These are phyloP conservation scores for Phenganax subtilis DNA, from an alignment of 92 coral and sea anemone species.

Conservation along the genomic window DNA sequence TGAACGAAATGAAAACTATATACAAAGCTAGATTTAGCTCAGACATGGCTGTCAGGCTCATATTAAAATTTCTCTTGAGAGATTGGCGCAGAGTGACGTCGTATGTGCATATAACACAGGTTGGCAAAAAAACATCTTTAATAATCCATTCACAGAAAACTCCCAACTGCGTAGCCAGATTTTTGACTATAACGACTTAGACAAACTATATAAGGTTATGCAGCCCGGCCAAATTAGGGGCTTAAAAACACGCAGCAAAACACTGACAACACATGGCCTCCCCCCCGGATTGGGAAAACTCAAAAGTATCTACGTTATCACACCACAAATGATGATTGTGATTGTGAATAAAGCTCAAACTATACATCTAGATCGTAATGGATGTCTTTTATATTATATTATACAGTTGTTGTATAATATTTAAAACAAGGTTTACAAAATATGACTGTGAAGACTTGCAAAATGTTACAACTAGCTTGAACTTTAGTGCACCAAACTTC, in stretches of 20 bases:
- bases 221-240: not conserved
- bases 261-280: constrained; percentile 2
- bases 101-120: not conserved
- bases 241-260: not conserved
- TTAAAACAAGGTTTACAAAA: no score
- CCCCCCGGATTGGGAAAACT: not conserved
- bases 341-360: no score
- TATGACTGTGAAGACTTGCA: no score
- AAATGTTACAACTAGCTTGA: no score
- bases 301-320: not conserved
- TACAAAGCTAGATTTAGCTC: not conserved
- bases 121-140: constrained; percentile 12
- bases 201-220: constrained; percentile 1
- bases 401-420: no score
- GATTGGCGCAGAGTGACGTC: not conserved
- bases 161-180: constrained; percentile 1
- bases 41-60: not conserved
- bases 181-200: constrained; percentile 5
- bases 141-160: not conserved
- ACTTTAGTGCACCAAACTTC: no score
- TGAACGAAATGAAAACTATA: not conserved
- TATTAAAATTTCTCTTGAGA: not conserved
- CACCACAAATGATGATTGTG: not conserved
- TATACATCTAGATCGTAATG: no score
- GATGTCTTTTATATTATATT: no score